Evolutionary conservation across 2,888 invertebrate genomes (phyloP), one percentile per base, ranked within the genome.

Genomic region (Nomada lathburiana): DNA sequence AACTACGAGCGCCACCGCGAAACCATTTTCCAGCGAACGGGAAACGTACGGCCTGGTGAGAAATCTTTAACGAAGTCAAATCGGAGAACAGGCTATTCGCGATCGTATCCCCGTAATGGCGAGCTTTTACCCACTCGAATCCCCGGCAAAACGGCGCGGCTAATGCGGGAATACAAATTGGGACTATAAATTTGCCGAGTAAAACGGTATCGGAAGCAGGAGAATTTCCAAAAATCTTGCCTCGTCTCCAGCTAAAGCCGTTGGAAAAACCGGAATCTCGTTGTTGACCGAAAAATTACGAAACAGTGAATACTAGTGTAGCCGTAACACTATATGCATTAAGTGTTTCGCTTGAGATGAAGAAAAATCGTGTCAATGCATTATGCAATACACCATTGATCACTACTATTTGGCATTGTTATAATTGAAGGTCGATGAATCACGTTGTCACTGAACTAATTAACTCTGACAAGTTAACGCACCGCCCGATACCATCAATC

Each of bases 401-500:
- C 36, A 5, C 7, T 7, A 7, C 36, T 71, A 78, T 71, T 67
- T 53, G 64, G 16, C 53, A 60, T 65, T 53, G 26, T 65, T 65
- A 78, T 65, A 71, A 80, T 78, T 62, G 78, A 71, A 71, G 53
- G 70, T 70, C 64, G 36, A 42, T 67, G 71, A 71, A 71, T 80
- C 80, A 78, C 70, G 78, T 69, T 63, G 47, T 59, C 70, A 44
- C 65, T 62, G 65, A 78, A 62, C 71, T 80, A 80, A 80, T 80
- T 80, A 80, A 71, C 80, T 55, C 62, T 20, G 36, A 36, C 20
- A 59, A 50, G 78, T 80, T 80, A 80, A 80, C 80, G 67, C 65
- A 50, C 47, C 13, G 53, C 50, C 77, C 77, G 78, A 80, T 62
- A 36, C 60, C 65, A 62, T 62, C 71, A 65, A 80, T 80, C 78